phyloP scores from a whole-genome alignment of 2,888 invertebrate genomes.

The Siphlonurus alternatus region DNA sequence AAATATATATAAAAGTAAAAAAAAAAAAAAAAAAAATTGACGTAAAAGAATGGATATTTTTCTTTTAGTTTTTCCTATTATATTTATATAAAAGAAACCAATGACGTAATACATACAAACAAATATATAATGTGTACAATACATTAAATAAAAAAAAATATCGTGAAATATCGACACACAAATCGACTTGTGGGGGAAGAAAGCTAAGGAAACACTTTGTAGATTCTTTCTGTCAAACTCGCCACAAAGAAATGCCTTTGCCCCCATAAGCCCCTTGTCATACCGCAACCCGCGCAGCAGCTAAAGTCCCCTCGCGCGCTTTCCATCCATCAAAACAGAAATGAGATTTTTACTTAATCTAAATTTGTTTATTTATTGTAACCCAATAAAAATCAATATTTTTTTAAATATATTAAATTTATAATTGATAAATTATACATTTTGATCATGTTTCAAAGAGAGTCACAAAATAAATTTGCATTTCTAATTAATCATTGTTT shows the following conservation, averaged over 20 bases:
- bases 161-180: background rate
- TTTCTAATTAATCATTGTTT: no score
- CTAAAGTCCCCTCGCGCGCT: no score
- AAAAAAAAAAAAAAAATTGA: background rate
- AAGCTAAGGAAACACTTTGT: background rate
- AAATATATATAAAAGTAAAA: no score
- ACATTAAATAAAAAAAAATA: background rate
- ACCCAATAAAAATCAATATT: no score
- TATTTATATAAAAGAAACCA: background rate
- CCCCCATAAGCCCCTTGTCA: background rate
- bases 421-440: no score
- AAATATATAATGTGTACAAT: background rate
- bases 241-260: background rate
- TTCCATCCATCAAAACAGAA: no score
- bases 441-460: no score
- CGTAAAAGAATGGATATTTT: background rate
- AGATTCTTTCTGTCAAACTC: background rate
- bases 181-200: slow-evolving; percentile 1
- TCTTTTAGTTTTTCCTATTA: background rate
- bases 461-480: no score
- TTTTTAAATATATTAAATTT: no score
- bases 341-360: no score
- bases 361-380: no score
- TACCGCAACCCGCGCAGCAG: background rate
- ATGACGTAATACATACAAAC: background rate